A percentile compares a stretch with the other conserved stretches of the same genome.
Conservation (phyloP, 2,797 vertebrate genomes). For the Neostethus bicornis region DNA sequence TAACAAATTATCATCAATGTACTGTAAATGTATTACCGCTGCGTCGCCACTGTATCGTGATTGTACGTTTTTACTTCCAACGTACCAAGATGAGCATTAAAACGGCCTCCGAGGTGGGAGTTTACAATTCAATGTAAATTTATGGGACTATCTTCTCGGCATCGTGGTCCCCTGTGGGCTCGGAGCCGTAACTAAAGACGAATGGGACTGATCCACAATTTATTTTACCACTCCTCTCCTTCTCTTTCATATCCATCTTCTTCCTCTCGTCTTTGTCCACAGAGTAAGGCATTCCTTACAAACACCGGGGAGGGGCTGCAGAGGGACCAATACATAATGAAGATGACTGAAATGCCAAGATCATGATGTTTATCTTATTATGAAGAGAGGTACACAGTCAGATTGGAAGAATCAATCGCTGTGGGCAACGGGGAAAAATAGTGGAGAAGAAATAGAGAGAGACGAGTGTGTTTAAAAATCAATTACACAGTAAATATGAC, state of each 20-base stretch:
- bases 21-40: too few relatives aligned
- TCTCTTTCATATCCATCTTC: neutral
- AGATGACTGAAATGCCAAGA: slow-evolving; percentile 27
- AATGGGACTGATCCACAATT: neutral
- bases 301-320: slow-evolving; percentile 1
- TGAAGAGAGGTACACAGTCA: slow-evolving; percentile 35
- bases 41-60: too few relatives aligned
- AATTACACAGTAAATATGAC: slow-evolving; percentile 84
- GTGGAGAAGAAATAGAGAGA: slow-evolving; percentile 42
- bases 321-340: slow-evolving; percentile 24
- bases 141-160: neutral
- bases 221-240: neutral
- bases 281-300: neutral
- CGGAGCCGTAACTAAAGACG: neutral
- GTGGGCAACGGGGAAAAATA: slow-evolving; percentile 41
- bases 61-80: too few relatives aligned
- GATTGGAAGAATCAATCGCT: slow-evolving; percentile 45
- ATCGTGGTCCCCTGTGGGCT: neutral
- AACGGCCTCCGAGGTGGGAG: too few relatives aligned
- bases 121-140: neutral
- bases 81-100: too few relatives aligned
- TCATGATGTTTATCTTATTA: slow-evolving; percentile 52
- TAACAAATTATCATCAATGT: too few relatives aligned
- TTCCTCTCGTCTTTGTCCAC: neutral
- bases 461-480: slow-evolving; percentile 81